Base-by-base conservation (phyloP, 2,113 vertebrate genomes). In the Stigmatopora nigra region DNA sequence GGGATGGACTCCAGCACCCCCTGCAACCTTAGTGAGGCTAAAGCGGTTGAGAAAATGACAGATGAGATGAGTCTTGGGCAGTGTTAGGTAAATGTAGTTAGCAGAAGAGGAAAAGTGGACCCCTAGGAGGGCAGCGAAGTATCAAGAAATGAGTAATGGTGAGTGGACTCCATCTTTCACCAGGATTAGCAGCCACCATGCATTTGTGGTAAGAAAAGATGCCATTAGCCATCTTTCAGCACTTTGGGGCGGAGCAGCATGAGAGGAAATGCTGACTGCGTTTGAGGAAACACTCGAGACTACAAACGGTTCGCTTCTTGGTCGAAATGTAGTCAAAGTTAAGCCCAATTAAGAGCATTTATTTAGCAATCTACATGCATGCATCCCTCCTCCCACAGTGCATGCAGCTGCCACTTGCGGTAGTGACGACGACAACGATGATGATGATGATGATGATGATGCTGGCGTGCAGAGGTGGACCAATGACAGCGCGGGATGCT, bases 401-500 rank as follows among this genome's bases (percentile, higher is more conserved):
- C 59, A 46, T 45, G 59, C 59, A 61, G 76, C 82, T 84, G 83
- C 82, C 75, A 64, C 84, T 82, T 79, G 75, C 77, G 68, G 77
- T 77, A 73, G 69, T 73, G 78, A 65, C 82, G 84, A 77, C 25
- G 25, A 31, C 25, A 3, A 31, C 25, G 25, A 31, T 75, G 83
- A 84, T 80, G 84, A 77, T 75, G 25, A 31, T 75, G 83, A 84
- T 80, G 84, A 77, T 75, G 83, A 84, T 80, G 85, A 77, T 82
- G 75, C 79, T 69, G 74, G 79, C 44, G 79, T 70, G 84, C 76
- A 72, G 84, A 80, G 84, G 84, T 82, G 80, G 80, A 84, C 90
- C 90, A 89, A 89, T 89, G 85, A 88, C 86, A 82, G 87, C 68
- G 86, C 85, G 82, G 88, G 87, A 87, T 87, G 84, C 87, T 88